Conservation (phyloP, 2,113 vertebrate genomes). For the Euleptes europaea region DNA sequence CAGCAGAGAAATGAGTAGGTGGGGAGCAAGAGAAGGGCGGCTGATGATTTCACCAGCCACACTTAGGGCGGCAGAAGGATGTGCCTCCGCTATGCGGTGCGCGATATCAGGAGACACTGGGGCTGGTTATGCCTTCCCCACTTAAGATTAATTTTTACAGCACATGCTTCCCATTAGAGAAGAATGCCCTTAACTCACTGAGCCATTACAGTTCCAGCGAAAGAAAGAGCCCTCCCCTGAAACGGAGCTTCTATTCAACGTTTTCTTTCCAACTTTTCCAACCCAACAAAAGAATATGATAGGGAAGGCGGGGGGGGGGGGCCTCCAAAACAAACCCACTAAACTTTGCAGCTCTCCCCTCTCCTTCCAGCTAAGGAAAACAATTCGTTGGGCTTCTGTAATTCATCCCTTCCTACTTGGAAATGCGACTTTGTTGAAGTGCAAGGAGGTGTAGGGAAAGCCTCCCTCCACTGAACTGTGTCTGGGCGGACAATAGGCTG, state of each 20-base stretch:
- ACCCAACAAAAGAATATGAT: neutral
- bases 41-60: slow-evolving; percentile 42
- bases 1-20: neutral
- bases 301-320: neutral
- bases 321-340: neutral
- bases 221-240: neutral
- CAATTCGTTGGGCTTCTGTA: neutral
- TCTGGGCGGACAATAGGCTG: neutral
- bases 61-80: slow-evolving; percentile 22
- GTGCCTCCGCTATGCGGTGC: neutral
- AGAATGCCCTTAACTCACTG: neutral
- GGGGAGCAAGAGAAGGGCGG: neutral
- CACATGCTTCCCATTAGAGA: slow-evolving; percentile 54
- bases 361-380: neutral
- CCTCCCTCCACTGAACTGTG: neutral
- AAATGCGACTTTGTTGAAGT: neutral
- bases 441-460: neutral
- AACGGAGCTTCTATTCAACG: neutral
- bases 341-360: neutral
- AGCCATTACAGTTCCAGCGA: neutral
- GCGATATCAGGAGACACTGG: neutral
- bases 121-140: neutral
- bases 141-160: neutral
- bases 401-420: no score
- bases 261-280: neutral